Evolutionary conservation across 2,888 invertebrate species (phyloP), one percentile per base, ranked within the genome.

Genomic region (Rhaphigaster nebulosa): DNA sequence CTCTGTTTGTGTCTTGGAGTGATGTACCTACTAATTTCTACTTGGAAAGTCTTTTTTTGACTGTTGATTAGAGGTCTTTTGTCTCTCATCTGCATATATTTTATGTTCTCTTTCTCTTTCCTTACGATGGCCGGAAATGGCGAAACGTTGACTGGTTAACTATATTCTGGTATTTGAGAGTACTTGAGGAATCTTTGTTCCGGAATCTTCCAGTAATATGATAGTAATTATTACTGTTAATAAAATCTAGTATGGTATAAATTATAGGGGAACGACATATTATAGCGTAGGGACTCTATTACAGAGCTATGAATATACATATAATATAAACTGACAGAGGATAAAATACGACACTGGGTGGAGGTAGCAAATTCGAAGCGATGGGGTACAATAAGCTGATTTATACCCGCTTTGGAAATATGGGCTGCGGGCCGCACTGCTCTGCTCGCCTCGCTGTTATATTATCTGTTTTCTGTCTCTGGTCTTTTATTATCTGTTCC

Each of bases 291-390:
- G 15, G 45, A 84, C 45, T 84, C 84, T 12, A 84, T 84, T 84
- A 84, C 84, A 84, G n/a, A 84, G 84, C 84, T 84, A 84, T 84
- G 45, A 84, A 84, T 45, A 84, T n/a, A 84, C n/a, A n/a, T 84
- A 84, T 50, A 76, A 84, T 84, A 84, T 50, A 45, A 84, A 84
- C n/a, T 76, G 84, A 41, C 84, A 45, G 45, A 50, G 45, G 84
- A 45, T 84, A 84, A 84, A 84, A 45, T 84, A 84, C 45, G 41
- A 45, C n/a, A 18, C 41, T 84, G 41, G 70, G 45, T n/a, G 45
- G 45, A 84, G 45, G 84, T 84, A 84, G 84, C 84, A 50, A 84
- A 50, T 45, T 45, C 45, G 84, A 84, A 84, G 84, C 45, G 84
- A 50, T 50, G 84, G 26, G 45, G 84, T 76, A 84, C 84, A 84